These are phyloP conservation scores for Caenorhabditis remanei DNA, from an alignment of 1,140 invertebrate genomes.

Conservation along the genomic window DNA sequence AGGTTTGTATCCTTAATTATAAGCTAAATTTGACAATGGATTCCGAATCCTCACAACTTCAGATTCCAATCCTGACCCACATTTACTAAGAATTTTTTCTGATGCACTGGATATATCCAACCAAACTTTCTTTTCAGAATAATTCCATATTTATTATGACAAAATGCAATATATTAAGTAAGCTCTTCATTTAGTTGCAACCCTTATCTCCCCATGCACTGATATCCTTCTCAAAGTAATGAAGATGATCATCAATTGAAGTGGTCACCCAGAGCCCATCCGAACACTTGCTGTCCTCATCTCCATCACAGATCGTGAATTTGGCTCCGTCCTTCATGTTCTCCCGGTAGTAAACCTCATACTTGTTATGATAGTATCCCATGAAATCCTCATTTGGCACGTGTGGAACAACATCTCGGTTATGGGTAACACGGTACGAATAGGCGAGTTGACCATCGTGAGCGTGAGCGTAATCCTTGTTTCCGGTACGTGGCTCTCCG, in stretches of 20 bases:
- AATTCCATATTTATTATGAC: conserved; percentile 12
- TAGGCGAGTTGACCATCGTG: conserved; percentile 68
- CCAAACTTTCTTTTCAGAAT: too few relatives aligned
- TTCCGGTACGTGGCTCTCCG: conserved; percentile 72
- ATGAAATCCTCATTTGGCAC: conserved; percentile 69
- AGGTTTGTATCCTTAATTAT: too few relatives aligned
- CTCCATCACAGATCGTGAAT: conserved; percentile 38
- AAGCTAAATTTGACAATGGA: too few relatives aligned
- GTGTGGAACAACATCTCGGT: conserved; percentile 69
- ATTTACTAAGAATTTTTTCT: too few relatives aligned
- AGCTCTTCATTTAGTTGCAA: conserved; percentile 20
- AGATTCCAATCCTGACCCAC: too few relatives aligned
- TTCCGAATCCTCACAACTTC: too few relatives aligned
- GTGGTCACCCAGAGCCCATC: conserved; percentile 57
- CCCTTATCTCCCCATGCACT: conserved; percentile 60
- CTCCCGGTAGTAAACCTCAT: conserved; percentile 72
- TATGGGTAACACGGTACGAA: conserved; percentile 68
- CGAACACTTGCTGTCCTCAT: conserved; percentile 50
- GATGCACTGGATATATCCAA: too few relatives aligned
- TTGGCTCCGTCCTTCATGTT: conserved; percentile 63
- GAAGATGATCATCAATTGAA: conserved; percentile 63
- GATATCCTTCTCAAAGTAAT: conserved; percentile 63
- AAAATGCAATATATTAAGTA: neutral
- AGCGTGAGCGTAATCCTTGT: conserved; percentile 65
- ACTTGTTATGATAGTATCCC: conserved; percentile 68